These are phyloP conservation scores for Hyperoplus lanceolatus DNA, from an alignment of 2,797 vertebrate species.

Conservation along the genomic window DNA sequence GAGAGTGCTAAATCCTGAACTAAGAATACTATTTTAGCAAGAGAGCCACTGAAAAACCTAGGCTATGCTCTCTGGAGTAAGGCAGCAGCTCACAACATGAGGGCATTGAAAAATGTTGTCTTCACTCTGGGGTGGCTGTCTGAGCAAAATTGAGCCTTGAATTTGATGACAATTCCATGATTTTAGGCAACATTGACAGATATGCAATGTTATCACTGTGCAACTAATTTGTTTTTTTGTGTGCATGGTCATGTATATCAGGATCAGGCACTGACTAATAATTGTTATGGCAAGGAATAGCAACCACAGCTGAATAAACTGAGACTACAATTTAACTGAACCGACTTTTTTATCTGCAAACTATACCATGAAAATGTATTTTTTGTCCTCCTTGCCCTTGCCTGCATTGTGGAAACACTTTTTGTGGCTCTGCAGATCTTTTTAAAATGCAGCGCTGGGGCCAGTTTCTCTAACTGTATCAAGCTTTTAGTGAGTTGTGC, in stretches of 20 bases:
- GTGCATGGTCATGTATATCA: slow-evolving; percentile 17
- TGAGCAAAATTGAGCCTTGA: slow-evolving; percentile 12
- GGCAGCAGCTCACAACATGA: slow-evolving; percentile 27
- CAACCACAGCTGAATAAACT: slow-evolving; percentile 11
- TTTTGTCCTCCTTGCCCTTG: not conserved
- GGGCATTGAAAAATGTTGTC: slow-evolving; percentile 35
- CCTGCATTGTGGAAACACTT: slow-evolving; percentile 11
- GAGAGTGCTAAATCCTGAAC: slow-evolving; percentile 53
- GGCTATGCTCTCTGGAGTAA: slow-evolving; percentile 29
- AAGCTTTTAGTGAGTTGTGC: slow-evolving; percentile 47
- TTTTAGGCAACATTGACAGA: slow-evolving; percentile 1
- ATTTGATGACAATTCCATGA: slow-evolving; percentile 13
- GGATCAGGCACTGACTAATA: slow-evolving; percentile 13
- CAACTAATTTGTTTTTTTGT: slow-evolving; percentile 23
- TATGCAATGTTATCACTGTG: slow-evolving; percentile 21
- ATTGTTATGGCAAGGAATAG: slow-evolving; percentile 30
- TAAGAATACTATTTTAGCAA: slow-evolving; percentile 54
- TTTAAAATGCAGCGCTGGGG: slow-evolving; percentile 48
- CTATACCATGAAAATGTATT: not conserved
- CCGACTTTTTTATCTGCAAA: slow-evolving; percentile 3
- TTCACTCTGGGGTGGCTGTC: slow-evolving; percentile 8
- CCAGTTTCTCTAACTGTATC: slow-evolving; percentile 35
- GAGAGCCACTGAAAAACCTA: slow-evolving; percentile 42
- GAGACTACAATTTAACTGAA: slow-evolving; percentile 21
- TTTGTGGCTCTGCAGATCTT: slow-evolving; percentile 39